Conservation (phyloP, 92 coral and sea anemone species). For the Paragorgia papillata region DNA sequence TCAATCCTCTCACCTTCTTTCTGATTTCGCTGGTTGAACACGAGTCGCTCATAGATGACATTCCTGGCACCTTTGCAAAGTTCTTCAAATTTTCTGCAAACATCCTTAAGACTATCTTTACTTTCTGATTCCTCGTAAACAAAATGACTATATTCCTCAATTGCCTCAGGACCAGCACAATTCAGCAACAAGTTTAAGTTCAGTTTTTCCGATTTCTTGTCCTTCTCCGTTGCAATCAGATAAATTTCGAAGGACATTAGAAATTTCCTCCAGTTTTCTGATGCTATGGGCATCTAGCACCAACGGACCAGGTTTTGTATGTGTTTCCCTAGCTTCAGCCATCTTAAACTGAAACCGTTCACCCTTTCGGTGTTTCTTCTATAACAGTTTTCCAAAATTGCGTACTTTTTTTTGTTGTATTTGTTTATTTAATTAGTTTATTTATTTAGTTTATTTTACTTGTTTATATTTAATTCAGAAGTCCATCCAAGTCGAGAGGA, state of each 20-base stretch:
- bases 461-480: too few species aligned
- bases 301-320: slow-evolving; percentile 36
- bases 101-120: slow-evolving; percentile 43
- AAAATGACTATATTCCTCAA: slow-evolving; percentile 60
- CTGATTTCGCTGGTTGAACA: slow-evolving; percentile 61
- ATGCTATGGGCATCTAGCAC: slow-evolving; percentile 55
- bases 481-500: too few species aligned
- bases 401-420: too few species aligned
- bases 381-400: slow-evolving; percentile 10
- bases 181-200: slow-evolving; percentile 57
- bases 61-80: slow-evolving; percentile 55
- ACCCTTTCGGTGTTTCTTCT: slow-evolving; percentile 3
- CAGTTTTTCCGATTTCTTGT: slow-evolving; percentile 48
- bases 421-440: too few species aligned
- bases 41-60: slow-evolving; percentile 57
- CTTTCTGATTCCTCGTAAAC: slow-evolving; percentile 46
- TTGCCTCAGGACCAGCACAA: slow-evolving; percentile 62
- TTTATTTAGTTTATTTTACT: too few species aligned
- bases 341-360: background rate
- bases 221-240: slow-evolving; percentile 52
- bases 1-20: slow-evolving; percentile 67
- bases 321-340: background rate
- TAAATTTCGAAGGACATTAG: slow-evolving; percentile 55
- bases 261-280: slow-evolving; percentile 65
- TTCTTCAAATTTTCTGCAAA: slow-evolving; percentile 54